Evolutionary conservation across 2,113 vertebrate species (phyloP), one percentile per base, ranked within the genome.

Genomic region (Prunella himalayana): DNA sequence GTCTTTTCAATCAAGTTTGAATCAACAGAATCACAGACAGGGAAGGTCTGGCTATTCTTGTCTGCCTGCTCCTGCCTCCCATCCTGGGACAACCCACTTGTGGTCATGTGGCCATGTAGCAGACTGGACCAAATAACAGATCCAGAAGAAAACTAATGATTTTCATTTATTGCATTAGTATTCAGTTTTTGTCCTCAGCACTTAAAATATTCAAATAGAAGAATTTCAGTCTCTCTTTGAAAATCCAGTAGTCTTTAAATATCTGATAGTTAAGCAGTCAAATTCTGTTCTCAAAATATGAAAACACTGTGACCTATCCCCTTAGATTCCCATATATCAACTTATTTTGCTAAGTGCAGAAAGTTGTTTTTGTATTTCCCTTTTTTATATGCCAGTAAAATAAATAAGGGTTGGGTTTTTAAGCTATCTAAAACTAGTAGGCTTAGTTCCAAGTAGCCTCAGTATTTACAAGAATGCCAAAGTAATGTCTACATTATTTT

Each of bases 401-500:
- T 85, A 97, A 94, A 96, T 95, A 96, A 96, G 56, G 28, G 44
- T 45, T 91, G 59, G 11, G 9, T 6, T 93, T 92, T 90, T 79
- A 95, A 95, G 91, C 68, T 83, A 61, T 96, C 91, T 95, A 95
- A 94, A 97, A 94, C 85, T 81, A 87, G 73, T 88, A 95, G 87
- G 91, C 73, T 95, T 95, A 81, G 71, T 97, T 98, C 98, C 97
- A 98, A 98, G 92, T 93, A 96, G 91, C 93, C 97, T 96, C 95
- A 95, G 83, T 88, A 97, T 97, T 98, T 96, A 97, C 93, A 95
- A 90, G 93, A 94, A 98, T 97, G 97, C 94, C 97, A 97, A 98
- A 97, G 94, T 95, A 97, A 97, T 96, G 94, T 97, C 97, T 97
- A 95, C 92, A 90, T 97, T 97, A 97, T 97, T 97, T 97, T 96